Base-by-base conservation (phyloP, 2,888 invertebrate species). In the Ethmia dodecea region DNA sequence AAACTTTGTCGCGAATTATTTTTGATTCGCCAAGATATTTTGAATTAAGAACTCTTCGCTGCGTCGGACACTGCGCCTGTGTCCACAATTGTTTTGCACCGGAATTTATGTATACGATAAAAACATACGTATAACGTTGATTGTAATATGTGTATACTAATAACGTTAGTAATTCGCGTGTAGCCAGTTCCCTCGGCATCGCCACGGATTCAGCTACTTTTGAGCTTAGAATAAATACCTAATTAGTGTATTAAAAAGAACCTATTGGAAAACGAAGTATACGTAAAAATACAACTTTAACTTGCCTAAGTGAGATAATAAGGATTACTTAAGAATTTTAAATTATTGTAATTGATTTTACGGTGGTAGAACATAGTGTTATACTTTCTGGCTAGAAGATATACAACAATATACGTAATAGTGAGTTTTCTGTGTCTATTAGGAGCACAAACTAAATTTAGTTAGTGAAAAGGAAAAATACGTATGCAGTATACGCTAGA, bases 281-380 rank as follows among this genome's bases (percentile, higher is more conserved):
- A 86, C 86, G 86, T 84, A 81, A 84, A 29, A 71, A 79, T 65
- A 80, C 81, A 81, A 81, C 80, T 84, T 84, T 84, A 84, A 83
- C 81, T 86, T 84, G 83, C 83, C 84, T 84, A 84, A 84, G 84
- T 86, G 83, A 84, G 81, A 84, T 78, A 72, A 72, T 84, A 86
- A 83, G 80, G 64, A 63, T 69, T 74, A 78, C 62, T 77, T 81
- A 81, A 80, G 75, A 71, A 54, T 77, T 81, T 79, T 84, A 84
- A 84, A 83, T 84, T 83, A 84, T 86, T 83, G 72, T 78, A 76
- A 72, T 26, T 79, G 72, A 69, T 80, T 81, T 77, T 63, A 60
- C 55, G 78, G 76, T 76, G 79, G 84, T 84, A 83, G 83, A 55
- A 73, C 74, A 73, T 83, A 80, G 76, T 55, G 72, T 76, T 76